Evolutionary conservation across 2,888 invertebrate species (phyloP), one percentile per base, ranked within the genome.

Genomic region (Scelioninae gen. 2): DNA sequence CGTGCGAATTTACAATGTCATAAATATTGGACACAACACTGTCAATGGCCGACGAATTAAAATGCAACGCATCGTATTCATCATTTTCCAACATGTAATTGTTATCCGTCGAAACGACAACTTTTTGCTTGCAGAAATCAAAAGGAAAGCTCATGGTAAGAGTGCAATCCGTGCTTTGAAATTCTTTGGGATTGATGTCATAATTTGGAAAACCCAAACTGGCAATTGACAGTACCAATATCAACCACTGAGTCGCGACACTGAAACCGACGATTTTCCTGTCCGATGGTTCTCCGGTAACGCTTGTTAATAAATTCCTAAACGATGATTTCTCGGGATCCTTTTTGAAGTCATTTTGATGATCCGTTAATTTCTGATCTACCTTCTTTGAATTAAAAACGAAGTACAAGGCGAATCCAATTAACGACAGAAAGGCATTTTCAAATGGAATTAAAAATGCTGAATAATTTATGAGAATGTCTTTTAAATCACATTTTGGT

Each of bases 381-480:
- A 41, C 9, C 2, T 10, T 18, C 1, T 9, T n/a, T 5, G 15
- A 61, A 28, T 75, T 78, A 10, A 74, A 61, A 67, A 79, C 76
- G 61, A 78, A 81, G 67, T 81, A 79, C 4, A 78, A 28, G 2
- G 80, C 81, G 43, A 81, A 82, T n/a, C 79, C 79, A 7, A 85
- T 4, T 5, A 84, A 60, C 2, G 85, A 85, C n/a, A 81, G 33
- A 60, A 86, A 85, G 2, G 84, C 81, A 67, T 85, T 85, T 28
- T 79, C 77, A 31, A 86, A 81, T 39, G 85, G 84, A 6, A 83
- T 76, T 5, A 85, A 55, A 65, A 86, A 80, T 71, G 81, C 77
- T n/a, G 81, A 80, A 70, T 84, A 82, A 5, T 82, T 79, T 71
- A 79, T 75, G n/a, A 83, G 28, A 22, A 80, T 55, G n/a, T 77